Evolutionary conservation across 2,797 vertebrate genomes (phyloP), one percentile per base, ranked within the genome.

Genomic region (Siniperca undulata): DNA sequence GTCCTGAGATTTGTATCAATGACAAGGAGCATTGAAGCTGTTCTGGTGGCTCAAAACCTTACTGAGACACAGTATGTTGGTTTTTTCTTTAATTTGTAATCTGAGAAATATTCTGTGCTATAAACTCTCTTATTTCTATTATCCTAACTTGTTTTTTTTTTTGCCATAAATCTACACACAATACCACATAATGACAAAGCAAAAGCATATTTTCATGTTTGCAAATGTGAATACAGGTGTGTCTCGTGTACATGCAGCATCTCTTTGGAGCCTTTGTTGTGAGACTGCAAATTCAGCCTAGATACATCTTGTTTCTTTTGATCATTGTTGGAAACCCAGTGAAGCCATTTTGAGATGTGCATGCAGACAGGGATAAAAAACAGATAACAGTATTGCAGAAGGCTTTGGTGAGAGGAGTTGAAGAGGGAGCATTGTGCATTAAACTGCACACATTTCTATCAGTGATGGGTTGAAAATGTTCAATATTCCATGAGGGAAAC

Each of bases 351-450:
- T 71, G 40, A 22, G 42, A 30, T 46, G 62, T 20, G 5, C 1
- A 7, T 30, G 34, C 38, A 66, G 13, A 55, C 38, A n/a, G 27
- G 5, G 17, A 36, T 4, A 11, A 20, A 17, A 55, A 59, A 22
- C 8, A 53, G 14, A 53, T 8, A 42, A 50, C 38, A 30, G 20
- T 16, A 38, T 10, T 52, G 19, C 22, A 77, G 53, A 62, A 34
- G 24, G 19, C n/a, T 27, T 12, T 5, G 17, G 9, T 77, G 19
- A 67, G 27, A 67, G 2, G 14, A 65, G 58, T 40, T 74, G 8
- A 77, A 70, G 73, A 64, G 42, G 59, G 80, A 77, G 62, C 40
- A 74, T 48, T 74, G 64, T 42, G 30, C 58, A 77, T 74, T 62
- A 70, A 78, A 72, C 42, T 64, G 55, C 66, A 53, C 71, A 80